phyloP scores from a whole-genome alignment of 2,888 invertebrate species.

The Archaeoteleia sp. region DNA sequence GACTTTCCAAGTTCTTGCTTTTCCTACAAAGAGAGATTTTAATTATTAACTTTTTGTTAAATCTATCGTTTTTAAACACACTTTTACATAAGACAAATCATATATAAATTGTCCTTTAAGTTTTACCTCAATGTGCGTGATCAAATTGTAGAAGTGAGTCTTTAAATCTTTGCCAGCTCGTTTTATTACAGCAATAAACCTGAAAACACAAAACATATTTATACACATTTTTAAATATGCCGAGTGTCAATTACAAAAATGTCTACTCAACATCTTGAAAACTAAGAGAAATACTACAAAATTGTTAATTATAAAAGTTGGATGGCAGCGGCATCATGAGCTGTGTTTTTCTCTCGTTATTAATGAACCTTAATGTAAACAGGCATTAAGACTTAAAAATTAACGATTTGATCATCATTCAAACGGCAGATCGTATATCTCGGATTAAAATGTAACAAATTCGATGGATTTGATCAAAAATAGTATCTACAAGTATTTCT shows the following conservation, averaged over 20 bases:
- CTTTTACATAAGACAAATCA: neutral
- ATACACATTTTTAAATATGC: neutral
- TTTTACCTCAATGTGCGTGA: conserved; percentile 78
- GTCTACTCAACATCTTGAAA: too few species aligned
- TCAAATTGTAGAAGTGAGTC: conserved; percentile 77
- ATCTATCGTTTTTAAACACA: neutral
- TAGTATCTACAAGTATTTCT: too few species aligned
- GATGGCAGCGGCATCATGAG: neutral
- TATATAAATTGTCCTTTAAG: neutral
- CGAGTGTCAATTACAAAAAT: too few species aligned
- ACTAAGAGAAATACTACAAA: neutral
- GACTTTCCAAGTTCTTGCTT: conserved; percentile 67
- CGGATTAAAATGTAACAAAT: too few species aligned
- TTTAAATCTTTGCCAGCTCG: conserved; percentile 79
- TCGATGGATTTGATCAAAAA: too few species aligned
- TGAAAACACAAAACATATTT: conserved; percentile 28
- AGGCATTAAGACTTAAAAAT: too few species aligned
- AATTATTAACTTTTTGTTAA: neutral
- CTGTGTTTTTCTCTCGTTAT: too few species aligned
- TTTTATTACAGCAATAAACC: conserved; percentile 69
- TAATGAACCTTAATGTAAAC: too few species aligned
- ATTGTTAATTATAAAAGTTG: neutral
- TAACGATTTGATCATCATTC: too few species aligned
- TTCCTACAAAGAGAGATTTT: conserved; percentile 52
- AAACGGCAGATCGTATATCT: too few species aligned